These are phyloP conservation scores for Bucorvus abyssinicus DNA, from an alignment of 2,797 vertebrate species.

Conservation along the genomic window DNA sequence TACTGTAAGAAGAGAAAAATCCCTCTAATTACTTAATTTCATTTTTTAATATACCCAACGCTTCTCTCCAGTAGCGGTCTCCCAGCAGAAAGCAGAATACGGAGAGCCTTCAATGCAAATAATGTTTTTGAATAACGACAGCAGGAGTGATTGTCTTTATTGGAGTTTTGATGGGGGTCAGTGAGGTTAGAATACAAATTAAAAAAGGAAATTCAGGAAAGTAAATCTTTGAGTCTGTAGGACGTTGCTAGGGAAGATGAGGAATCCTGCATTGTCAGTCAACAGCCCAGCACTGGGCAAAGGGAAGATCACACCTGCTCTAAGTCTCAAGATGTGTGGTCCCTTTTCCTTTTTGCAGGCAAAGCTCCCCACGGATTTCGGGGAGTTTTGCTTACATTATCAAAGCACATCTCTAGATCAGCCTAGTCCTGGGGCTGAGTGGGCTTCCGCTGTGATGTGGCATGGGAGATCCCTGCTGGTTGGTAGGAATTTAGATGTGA, in stretches of 20 bases:
- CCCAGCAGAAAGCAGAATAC: background rate
- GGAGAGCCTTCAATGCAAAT: background rate
- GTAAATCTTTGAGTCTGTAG: background rate
- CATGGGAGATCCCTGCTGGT: background rate
- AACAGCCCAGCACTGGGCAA: background rate
- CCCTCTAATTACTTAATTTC: background rate
- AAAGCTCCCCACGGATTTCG: background rate
- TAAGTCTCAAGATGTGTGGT: accelerated
- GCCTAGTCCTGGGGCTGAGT: background rate
- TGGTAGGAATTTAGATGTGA: background rate
- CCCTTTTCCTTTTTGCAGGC: background rate
- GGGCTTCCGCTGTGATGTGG: background rate
- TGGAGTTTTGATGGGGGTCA: background rate
- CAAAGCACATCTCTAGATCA: background rate
- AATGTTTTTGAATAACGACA: background rate
- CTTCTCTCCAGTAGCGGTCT: background rate
- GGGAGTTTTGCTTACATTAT: background rate
- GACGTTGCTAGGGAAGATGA: background rate
- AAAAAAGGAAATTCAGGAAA: background rate
- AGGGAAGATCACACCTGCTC: background rate
- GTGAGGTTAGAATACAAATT: background rate
- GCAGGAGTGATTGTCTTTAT: background rate
- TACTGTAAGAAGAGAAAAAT: background rate
- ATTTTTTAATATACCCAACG: background rate
- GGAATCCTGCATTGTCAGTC: background rate